Conservation (phyloP, 2,888 invertebrate species). For the Eubasilissa splendida region DNA sequence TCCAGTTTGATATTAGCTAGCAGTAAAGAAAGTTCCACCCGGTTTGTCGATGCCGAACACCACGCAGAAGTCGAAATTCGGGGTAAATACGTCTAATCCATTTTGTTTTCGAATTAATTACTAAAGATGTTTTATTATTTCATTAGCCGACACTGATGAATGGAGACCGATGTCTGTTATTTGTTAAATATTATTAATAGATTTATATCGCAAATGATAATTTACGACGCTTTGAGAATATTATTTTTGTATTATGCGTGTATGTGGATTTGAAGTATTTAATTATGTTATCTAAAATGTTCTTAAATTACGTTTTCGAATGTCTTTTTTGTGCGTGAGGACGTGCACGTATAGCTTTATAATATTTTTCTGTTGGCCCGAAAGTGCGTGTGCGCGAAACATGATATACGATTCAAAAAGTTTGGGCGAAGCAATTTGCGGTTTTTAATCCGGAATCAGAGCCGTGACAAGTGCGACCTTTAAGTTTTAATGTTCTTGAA, state of each 20-base stretch:
- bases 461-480: conserved; percentile 47
- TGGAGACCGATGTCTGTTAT: conserved; percentile 9
- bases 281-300: neutral
- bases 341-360: neutral
- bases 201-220: too few species aligned
- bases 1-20: conserved; percentile 32
- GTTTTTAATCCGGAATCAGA: conserved; percentile 45
- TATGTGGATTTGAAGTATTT: neutral
- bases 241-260: neutral
- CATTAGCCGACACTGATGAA: conserved; percentile 33
- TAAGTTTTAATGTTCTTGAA: conserved; percentile 50
- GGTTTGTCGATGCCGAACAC: conserved; percentile 37
- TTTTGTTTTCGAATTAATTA: conserved; percentile 29
- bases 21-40: conserved; percentile 22
- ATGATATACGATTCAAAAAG: conserved; percentile 38
- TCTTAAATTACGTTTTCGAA: neutral
- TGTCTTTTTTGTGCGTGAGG: neutral
- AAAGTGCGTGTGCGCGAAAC: neutral
- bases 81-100: conserved; percentile 33
- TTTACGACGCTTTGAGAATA: too few species aligned
- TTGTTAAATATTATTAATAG: neutral
- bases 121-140: conserved; percentile 27
- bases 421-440: conserved; percentile 35
- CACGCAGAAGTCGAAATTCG: conserved; percentile 17
- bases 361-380: conserved; percentile 1